A percentile compares a stretch with the other conserved stretches of the same genome.
Conservation (phyloP, 2,888 invertebrate species). For the Boloria euphrosyne region DNA sequence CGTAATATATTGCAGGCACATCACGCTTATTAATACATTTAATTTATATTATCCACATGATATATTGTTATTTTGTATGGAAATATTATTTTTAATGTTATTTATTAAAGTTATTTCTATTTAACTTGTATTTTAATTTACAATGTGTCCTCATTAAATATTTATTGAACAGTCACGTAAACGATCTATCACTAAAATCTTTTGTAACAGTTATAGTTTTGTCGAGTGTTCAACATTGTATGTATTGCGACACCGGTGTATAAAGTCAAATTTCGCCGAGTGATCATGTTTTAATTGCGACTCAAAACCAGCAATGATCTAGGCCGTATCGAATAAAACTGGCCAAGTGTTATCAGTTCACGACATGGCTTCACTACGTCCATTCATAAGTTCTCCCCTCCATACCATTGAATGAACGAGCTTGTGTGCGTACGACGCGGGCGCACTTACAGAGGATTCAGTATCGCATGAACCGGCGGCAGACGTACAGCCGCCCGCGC, state of each 20-base stretch:
- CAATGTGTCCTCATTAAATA: slow-evolving; percentile 13
- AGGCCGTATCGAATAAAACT: slow-evolving; percentile 61
- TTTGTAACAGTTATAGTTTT: slow-evolving; percentile 6
- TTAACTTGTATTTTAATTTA: slow-evolving; percentile 34
- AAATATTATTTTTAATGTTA: slow-evolving; percentile 35
- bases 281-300: slow-evolving; percentile 35
- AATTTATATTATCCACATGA: slow-evolving; percentile 33
- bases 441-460: slow-evolving; percentile 63
- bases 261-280: slow-evolving; percentile 48
- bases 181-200: slow-evolving; percentile 9
- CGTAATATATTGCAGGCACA: slow-evolving; percentile 49
- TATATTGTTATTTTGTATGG: slow-evolving; percentile 50
- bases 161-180: slow-evolving; percentile 20
- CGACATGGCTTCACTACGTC: slow-evolving; percentile 73
- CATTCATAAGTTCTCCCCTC: slow-evolving; percentile 79
- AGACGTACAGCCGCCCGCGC: slow-evolving; percentile 51
- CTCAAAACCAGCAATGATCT: slow-evolving; percentile 38
- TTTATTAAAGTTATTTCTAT: slow-evolving; percentile 46
- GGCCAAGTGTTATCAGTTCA: slow-evolving; percentile 71
- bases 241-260: slow-evolving; percentile 46
- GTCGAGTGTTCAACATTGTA: slow-evolving; percentile 16
- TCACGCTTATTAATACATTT: slow-evolving; percentile 27
- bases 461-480: slow-evolving; percentile 66
- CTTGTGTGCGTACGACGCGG: slow-evolving; percentile 67
- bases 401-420: slow-evolving; percentile 65